Base-by-base conservation (phyloP, 2,888 invertebrate genomes). In the Hemistola chrysoprasaria region DNA sequence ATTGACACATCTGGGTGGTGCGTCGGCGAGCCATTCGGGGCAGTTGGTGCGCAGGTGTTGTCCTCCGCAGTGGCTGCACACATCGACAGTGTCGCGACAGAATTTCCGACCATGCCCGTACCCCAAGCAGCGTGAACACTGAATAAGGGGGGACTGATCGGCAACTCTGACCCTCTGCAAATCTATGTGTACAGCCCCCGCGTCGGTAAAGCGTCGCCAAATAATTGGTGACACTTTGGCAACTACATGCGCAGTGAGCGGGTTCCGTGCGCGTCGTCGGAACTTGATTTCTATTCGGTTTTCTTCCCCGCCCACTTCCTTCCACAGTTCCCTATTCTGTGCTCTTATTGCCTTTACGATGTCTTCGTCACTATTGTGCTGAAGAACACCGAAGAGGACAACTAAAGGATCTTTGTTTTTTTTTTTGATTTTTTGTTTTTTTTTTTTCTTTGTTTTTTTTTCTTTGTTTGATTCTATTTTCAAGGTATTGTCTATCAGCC, bases 211-310 rank as follows among this genome's bases (percentile, higher is more conserved):
- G 4, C 21, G 21, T 21, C 6, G 21, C 21, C 21, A 26, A 2
- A 26, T 26, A 3, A 5, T 9, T 7, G 26, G 26, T 5, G 26
- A 26, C 3, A 26, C 26, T 8, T 10, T 26, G 5, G 8, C 8
- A 5, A 26, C 10, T 3, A 26, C 10, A 7, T 26, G 26, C 5
- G 7, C 5, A 5, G 10, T 26, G 10, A 8, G 26, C 5, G 8
- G 26, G 26, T 42, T 42, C 23, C 39, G 16, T 0, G 41, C 22
- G 6, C 24, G 38, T 11, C 28, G 10, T 10, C 11, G 22, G 25
- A 16, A 30, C 7, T 22, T 21, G 0, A 40, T 7, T 0, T 6
- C n/a, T 0, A 34, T 8, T 4, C 21, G 8, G 1, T 10, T n/a
- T n/a, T 22, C 27, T 3, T 28, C 9, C 2, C 9, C 20, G 5